Conservation (phyloP, 2,113 vertebrate genomes). For the Crypturellus undulatus region DNA sequence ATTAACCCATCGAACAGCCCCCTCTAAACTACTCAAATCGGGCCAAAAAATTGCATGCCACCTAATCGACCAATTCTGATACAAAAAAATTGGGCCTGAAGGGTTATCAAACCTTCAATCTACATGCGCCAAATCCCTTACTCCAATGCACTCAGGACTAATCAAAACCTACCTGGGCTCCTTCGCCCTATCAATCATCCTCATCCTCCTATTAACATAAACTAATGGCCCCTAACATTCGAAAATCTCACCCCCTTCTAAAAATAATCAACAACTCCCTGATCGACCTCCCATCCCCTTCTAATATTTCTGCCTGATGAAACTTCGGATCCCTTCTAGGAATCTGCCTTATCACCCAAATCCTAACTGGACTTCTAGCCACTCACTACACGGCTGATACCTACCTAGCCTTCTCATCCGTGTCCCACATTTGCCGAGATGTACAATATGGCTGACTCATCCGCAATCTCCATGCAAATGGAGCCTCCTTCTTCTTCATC, state of each 20-base stretch:
- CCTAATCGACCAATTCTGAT: too few species aligned
- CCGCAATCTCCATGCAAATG: not conserved
- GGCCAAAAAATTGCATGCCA: too few species aligned
- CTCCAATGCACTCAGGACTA: too few species aligned
- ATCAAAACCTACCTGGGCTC: too few species aligned
- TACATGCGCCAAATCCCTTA: too few species aligned
- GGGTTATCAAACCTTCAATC: too few species aligned
- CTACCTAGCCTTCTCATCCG: not conserved
- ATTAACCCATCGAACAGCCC: too few species aligned
- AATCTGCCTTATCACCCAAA: not conserved
- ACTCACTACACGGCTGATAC: conserved; percentile 43
- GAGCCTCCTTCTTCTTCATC: conserved; percentile 43
- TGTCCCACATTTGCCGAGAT: not conserved
- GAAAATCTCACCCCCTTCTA: conserved; percentile 10
- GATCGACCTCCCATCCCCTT: not conserved
- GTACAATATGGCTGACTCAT: conserved; percentile 27
- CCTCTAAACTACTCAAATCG: too few species aligned
- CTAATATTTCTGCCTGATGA: conserved; percentile 55
- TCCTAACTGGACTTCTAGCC: not conserved
- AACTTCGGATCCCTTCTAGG: conserved; percentile 45
- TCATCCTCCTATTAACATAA: too few species aligned
- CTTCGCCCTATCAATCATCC: too few species aligned
- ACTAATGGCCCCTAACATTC: not conserved
- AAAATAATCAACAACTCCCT: not conserved
- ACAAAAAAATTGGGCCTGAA: too few species aligned